Base-by-base conservation (phyloP, 2,797 vertebrate genomes). In the Melanotaenia boesemani region DNA sequence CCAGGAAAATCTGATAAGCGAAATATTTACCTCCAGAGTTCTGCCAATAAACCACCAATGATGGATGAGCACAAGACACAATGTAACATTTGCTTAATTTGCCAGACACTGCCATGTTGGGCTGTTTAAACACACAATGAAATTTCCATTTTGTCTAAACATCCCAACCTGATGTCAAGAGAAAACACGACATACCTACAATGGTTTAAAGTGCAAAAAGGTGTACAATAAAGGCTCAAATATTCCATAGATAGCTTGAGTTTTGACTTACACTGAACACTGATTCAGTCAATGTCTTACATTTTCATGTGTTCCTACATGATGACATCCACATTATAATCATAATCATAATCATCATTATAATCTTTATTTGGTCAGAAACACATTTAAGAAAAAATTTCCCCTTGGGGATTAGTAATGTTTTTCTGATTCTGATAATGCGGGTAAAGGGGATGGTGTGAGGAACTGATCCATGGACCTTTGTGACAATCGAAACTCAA, bases 1-100 rank as follows among this genome's bases (percentile, higher is more conserved):
- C 85, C 86, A 87, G 86, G 83, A 89, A 91, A 91, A 90, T 88
- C 77, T 87, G 88, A 92, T 91, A 91, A 90, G 83, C 89, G 86
- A 89, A 90, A 93, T 91, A 91, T 93, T 93, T 91, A 90, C 74
- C 79, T 81, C 67, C 67, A 63, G 68, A 88, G 63, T 88, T 87
- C 71, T 90, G 77, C 82, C 86, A 79, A 81, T 77, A 86, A 89
- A 85, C 62, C 79, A 41, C 63, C 37, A 46, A 34, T 88, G 88
- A 92, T 91, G 76, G 74, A 90, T 87, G 90, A 84, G 74, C 72
- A 81, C 72, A 73, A 79, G 77, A 83, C 76, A 73, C 30, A 82
- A 76, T 58, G 70, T 39, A 89, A 76, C 72, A 67, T 78, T 41
- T 32, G 63, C 37, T 44, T 84, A 61, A 87, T 89, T 86, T 77